Conservation (phyloP, 1,140 invertebrate species). For the Gryllus bimaculatus region DNA sequence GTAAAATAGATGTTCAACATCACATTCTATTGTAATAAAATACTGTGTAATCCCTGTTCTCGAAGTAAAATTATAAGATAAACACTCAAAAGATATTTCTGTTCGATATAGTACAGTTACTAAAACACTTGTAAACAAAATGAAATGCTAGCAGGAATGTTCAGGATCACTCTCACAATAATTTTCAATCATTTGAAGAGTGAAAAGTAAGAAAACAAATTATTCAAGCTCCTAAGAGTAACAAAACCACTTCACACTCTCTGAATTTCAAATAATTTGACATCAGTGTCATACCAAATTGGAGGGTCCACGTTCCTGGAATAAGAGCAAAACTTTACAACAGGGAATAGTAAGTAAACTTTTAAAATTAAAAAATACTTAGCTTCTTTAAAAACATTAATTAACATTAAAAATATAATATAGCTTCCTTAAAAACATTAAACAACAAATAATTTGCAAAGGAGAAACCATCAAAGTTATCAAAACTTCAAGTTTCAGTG, state of each 20-base stretch:
- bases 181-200: not conserved
- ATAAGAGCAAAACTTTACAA: conserved; percentile 31
- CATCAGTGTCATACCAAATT: conserved; percentile 99
- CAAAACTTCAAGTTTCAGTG: no score
- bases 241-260: conserved; percentile 51
- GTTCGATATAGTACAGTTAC: not conserved
- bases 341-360: conserved; percentile 7
- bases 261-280: conserved; percentile 97
- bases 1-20: not conserved
- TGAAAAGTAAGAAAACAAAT: not conserved
- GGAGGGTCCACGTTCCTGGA: conserved; percentile 93
- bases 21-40: not conserved
- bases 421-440: no score
- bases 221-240: not conserved
- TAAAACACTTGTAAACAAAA: not conserved
- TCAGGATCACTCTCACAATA: not conserved
- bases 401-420: no score
- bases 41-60: not conserved
- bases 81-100: not conserved
- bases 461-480: no score
- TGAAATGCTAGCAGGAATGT: not conserved
- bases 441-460: no score
- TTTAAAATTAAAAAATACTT: not conserved
- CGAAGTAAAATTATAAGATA: not conserved
- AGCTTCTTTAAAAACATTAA: no score